phyloP scores from a whole-genome alignment of 2,797 vertebrate species.

The Lithobates pipiens region DNA sequence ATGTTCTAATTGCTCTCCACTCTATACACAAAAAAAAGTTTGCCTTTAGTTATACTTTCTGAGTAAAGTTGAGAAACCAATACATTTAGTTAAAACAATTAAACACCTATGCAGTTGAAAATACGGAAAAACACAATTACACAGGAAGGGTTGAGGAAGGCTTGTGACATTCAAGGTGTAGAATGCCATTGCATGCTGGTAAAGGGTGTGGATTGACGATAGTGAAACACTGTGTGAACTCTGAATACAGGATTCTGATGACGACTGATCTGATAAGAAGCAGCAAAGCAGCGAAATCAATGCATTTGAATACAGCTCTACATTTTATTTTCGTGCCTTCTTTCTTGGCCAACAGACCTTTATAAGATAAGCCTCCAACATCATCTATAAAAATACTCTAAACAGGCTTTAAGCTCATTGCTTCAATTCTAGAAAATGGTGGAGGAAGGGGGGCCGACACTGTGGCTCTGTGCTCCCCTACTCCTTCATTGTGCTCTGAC shows the following conservation, averaged over 20 bases:
- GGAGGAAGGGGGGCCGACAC: not conserved
- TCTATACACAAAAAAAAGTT: too few relatives aligned
- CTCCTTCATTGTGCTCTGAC: slow-evolving; percentile 89
- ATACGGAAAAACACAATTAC: not conserved
- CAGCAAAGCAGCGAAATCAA: not conserved
- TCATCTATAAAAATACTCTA: slow-evolving; percentile 38
- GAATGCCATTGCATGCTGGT: not conserved
- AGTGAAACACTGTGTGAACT: not conserved
- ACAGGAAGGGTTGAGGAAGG: not conserved
- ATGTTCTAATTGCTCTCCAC: too few relatives aligned
- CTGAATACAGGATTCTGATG: not conserved
- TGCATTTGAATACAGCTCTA: not conserved
- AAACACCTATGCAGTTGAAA: not conserved
- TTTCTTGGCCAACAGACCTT: slow-evolving; percentile 7
- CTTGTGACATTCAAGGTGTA: not conserved
- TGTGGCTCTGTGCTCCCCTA: slow-evolving; percentile 44
- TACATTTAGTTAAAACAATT: too few relatives aligned
- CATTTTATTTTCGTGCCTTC: not conserved
- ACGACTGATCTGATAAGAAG: not conserved
- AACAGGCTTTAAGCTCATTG: slow-evolving; percentile 30
- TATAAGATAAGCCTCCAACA: slow-evolving; percentile 37
- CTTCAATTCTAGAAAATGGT: slow-evolving; percentile 23
- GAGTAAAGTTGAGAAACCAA: too few relatives aligned
- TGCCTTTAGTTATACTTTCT: too few relatives aligned
- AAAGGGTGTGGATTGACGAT: not conserved